A percentile compares a stretch with the other conserved stretches of the same genome.
Conservation (phyloP, 92 coral and sea anemone species). For the Phymanthus crucifer region DNA sequence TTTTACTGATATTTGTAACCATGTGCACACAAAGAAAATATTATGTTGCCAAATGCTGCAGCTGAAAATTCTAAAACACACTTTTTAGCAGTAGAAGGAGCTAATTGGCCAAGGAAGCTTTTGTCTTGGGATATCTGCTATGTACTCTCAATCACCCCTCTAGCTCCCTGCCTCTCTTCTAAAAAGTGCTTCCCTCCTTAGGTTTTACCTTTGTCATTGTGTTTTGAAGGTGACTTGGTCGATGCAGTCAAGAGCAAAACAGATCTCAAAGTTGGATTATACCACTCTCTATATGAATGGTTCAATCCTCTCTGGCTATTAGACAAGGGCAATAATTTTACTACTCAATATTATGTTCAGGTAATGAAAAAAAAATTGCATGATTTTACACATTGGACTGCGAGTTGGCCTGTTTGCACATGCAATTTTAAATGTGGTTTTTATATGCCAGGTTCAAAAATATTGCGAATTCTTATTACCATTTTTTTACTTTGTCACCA, state of each 20-base stretch:
- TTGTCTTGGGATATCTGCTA: too few relatives aligned
- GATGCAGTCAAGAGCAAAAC: constrained; percentile 68
- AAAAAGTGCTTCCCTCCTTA: background rate
- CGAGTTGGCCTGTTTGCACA: background rate
- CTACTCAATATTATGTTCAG: constrained; percentile 74
- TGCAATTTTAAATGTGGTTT: background rate
- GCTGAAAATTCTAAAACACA: too few relatives aligned
- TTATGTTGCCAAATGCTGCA: too few relatives aligned
- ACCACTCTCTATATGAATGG: constrained; percentile 96
- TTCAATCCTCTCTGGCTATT: constrained; percentile 78
- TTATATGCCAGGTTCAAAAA: too few relatives aligned
- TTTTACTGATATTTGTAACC: too few relatives aligned
- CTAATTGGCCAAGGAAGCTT: too few relatives aligned
- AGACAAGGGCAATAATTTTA: constrained; percentile 75
- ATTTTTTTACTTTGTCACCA: too few relatives aligned
- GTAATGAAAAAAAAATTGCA: constrained; percentile 43
- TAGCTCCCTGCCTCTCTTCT: background rate
- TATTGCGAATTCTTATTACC: too few relatives aligned
- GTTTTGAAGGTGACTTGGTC: constrained; percentile 77
- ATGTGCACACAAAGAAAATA: too few relatives aligned
- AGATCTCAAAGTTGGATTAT: constrained; percentile 82
- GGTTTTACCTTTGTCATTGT: background rate
- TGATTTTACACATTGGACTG: background rate
- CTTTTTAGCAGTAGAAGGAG: too few relatives aligned
- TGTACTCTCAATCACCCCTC: too few relatives aligned